phyloP scores from a whole-genome alignment of 2,113 vertebrate species.

The Scatophagus argus region DNA sequence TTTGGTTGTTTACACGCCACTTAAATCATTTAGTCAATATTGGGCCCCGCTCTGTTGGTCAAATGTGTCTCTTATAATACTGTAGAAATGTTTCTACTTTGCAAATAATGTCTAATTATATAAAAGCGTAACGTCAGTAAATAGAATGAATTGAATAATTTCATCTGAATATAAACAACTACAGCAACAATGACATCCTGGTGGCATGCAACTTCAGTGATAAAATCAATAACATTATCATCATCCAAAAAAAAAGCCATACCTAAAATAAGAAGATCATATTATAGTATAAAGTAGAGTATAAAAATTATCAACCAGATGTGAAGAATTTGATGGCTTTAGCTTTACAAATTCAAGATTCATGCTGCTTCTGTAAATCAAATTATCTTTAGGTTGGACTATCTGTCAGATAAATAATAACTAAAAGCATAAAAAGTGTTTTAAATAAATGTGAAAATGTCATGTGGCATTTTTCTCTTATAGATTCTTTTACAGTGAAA shows the following conservation, averaged over 20 bases:
- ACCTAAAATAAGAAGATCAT: too few species aligned
- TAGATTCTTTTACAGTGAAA: not conserved
- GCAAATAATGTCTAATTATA: too few species aligned
- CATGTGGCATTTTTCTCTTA: not conserved
- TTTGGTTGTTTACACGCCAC: conserved; percentile 50
- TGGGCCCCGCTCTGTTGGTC: not conserved
- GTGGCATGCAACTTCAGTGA: not conserved
- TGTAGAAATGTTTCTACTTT: not conserved
- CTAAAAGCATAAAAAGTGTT: too few species aligned
- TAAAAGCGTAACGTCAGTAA: too few species aligned
- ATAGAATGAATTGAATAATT: not conserved
- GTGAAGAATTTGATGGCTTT: too few species aligned
- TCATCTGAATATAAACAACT: not conserved
- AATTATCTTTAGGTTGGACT: not conserved
- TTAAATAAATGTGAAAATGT: not conserved
- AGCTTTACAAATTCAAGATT: too few species aligned
- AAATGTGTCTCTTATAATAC: not conserved
- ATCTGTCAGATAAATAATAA: not conserved
- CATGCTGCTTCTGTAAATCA: too few species aligned
- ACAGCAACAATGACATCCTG: not conserved
- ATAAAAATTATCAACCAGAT: too few species aligned
- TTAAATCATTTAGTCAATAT: conserved; percentile 18
- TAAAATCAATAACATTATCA: not conserved
- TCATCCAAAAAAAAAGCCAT: too few species aligned
- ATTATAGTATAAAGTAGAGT: too few species aligned